Conservation (phyloP, 2,888 invertebrate genomes). For the Branchellion lobata region DNA sequence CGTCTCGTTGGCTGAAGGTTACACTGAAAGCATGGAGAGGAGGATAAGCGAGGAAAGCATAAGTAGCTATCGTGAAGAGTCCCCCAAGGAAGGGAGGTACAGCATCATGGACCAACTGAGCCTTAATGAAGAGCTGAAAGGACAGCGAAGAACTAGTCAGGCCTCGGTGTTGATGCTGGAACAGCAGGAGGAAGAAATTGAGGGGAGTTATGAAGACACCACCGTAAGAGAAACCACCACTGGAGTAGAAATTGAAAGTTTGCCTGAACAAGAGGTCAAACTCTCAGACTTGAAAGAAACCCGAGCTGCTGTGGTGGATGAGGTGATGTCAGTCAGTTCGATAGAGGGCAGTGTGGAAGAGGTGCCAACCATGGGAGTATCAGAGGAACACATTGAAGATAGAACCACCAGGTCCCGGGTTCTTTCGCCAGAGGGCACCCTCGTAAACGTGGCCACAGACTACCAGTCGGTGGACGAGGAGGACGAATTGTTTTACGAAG, state of each 20-base stretch:
- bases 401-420: slow-evolving; percentile 39
- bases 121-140: slow-evolving; percentile 33
- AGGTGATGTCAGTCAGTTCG: slow-evolving; percentile 45
- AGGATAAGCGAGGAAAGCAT: slow-evolving; percentile 35
- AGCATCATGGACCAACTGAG: slow-evolving; percentile 39
- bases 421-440: slow-evolving; percentile 32
- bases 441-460: slow-evolving; percentile 46
- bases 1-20: slow-evolving; percentile 41
- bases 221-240: slow-evolving; percentile 49
- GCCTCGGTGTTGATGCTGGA: slow-evolving; percentile 44
- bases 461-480: slow-evolving; percentile 50
- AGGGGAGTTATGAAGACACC: slow-evolving; percentile 50
- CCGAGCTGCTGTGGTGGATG: slow-evolving; percentile 39
- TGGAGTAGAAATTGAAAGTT: slow-evolving; percentile 34
- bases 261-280: not conserved
- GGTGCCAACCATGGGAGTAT: slow-evolving; percentile 11
- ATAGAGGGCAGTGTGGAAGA: slow-evolving; percentile 46
- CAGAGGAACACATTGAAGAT: slow-evolving; percentile 39
- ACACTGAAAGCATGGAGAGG: slow-evolving; percentile 30
- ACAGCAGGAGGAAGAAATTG: slow-evolving; percentile 50
- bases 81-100: not conserved
- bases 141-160: slow-evolving; percentile 43
- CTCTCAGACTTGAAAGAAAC: slow-evolving; percentile 14
- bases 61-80: slow-evolving; percentile 13
- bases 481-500: slow-evolving; percentile 51